Base-by-base conservation (phyloP, 2,797 vertebrate genomes). In the Spinibarbus caldwelli region DNA sequence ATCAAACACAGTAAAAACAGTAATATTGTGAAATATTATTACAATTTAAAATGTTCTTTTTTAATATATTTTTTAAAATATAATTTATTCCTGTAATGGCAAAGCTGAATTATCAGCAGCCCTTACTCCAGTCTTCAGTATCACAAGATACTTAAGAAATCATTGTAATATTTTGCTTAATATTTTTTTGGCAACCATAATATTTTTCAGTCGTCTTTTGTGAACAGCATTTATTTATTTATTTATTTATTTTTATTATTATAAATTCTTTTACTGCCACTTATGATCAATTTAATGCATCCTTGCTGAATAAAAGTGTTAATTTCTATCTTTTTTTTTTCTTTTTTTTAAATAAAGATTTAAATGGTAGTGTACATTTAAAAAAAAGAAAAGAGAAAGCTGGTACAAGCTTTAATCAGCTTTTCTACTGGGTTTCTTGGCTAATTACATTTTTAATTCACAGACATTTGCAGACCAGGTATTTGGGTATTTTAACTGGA, bases 401-500 rank as follows among this genome's bases (percentile, higher is more conserved):
- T 8, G 17, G 2, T 4, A 1, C 21, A 36, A 36, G 47, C 11
- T 34, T 34, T 31, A 75, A 34, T 52, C 2, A 57, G 2, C 15
- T 31, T 26, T 81, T 41, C 36, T 29, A 34, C 34, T 12, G 15
- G 36, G 2, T 57, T 59, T 75, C 29, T 31, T 0, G 21, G 19
- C 45, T 82, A 47, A 19, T 57, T 59, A 2, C 72, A 57, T 19
- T 78, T 70, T 88, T 43, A n/a, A 47, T 52, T 62, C 23, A 15
- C 89, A 98, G 97, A 97, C 96, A 0, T 98, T 98, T 91, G 97
- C 97, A 71, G 97, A 98, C 87, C 92, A 95, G 87, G 94, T 97
- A 87, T 98, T 98, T 85, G 97, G 97, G 2, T 90, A 96, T 78
- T 97, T 98, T 92, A 97, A 96, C 89, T 98, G 97, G 97, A 97